A percentile compares a stretch with the other conserved stretches of the same genome.
phyloP scores from a whole-genome alignment of 2,888 invertebrate species.

The Tuberolachnus salignus region DNA sequence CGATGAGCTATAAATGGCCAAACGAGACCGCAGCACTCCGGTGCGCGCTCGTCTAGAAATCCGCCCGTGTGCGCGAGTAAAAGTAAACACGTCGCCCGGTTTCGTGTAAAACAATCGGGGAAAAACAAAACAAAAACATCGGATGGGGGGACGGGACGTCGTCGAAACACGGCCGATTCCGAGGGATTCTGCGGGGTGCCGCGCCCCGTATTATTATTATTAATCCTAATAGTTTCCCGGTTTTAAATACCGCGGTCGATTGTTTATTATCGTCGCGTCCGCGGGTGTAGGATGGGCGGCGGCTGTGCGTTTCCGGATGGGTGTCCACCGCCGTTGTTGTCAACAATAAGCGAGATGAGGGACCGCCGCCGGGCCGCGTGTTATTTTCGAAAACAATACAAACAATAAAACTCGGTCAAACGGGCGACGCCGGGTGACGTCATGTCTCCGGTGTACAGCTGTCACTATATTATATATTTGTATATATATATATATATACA shows the following conservation, averaged over 20 bases:
- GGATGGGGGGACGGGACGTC: neutral
- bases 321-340: conserved; percentile 19
- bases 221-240: neutral
- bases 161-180: neutral
- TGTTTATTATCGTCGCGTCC: neutral
- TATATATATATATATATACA: too few species aligned
- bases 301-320: conserved; percentile 39
- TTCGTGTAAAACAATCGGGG: too few species aligned
- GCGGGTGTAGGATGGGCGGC: neutral
- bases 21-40: conserved; percentile 33
- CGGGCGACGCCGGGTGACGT: conserved; percentile 35
- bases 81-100: conserved; percentile 11
- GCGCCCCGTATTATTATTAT: neutral
- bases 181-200: conserved; percentile 14
- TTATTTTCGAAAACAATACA: conserved; percentile 38
- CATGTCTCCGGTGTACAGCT: conserved; percentile 38
- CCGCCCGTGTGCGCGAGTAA: conserved; percentile 9
- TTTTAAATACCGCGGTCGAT: neutral
- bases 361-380: neutral
- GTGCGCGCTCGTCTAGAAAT: conserved; percentile 46
- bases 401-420: conserved; percentile 56
- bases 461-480: neutral
- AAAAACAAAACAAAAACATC: neutral
- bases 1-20: conserved; percentile 55
- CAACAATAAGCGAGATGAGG: conserved; percentile 17